Evolutionary conservation across 2,113 vertebrate genomes (phyloP), one percentile per base, ranked within the genome.

Genomic region (Prochilodus magdalenae): DNA sequence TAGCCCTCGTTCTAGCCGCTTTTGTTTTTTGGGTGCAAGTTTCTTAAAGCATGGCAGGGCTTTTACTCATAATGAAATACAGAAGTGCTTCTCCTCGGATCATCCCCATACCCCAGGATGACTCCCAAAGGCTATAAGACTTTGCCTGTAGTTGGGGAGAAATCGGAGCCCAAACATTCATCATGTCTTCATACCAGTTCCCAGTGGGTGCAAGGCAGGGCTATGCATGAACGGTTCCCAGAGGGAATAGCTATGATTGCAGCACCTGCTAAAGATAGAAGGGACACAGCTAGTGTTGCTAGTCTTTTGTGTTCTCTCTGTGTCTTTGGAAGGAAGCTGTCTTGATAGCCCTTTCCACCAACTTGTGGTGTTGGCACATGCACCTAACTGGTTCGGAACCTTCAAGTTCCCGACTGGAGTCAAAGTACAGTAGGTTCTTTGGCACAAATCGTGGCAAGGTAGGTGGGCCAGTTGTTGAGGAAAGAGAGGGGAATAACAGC

Each of bases 201-300:
- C 33, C 76, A 53, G 2, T 33, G 24, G 53, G 33, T 30, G 24
- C 0, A 51, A 29, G 14, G 62, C 62, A 24, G 60, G 47, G 30
- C 13, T 53, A 11, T 29, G 60, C 60, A 65, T 14, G 3, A 14
- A 40, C 14, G 22, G 22, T 30, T 71, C 55, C 53, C 26, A 16
- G 14, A 71, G 65, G 57, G 20, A 51, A 76, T 20, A 76, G 51
- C 24, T 76, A 24, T 33, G 80, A 70, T 69, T 70, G 63, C 33
- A 76, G 71, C 40, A 29, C 51, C 74, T 83, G 81, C 65, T 83
- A 77, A 77, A 83, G 40, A 83, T 77, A 83, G 81, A 65, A 51
- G 40, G 5, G n/a, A 57, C 66, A 72, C 29, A 13, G 66, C 73
- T 70, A 49, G 55, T 12, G 36, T 15, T 14, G 4, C 20, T 11